Percentiles rank a stretch among this genome's conserved stretches.
phyloP scores from a whole-genome alignment of 2,888 invertebrate genomes.

The Andrena trimmerana region DNA sequence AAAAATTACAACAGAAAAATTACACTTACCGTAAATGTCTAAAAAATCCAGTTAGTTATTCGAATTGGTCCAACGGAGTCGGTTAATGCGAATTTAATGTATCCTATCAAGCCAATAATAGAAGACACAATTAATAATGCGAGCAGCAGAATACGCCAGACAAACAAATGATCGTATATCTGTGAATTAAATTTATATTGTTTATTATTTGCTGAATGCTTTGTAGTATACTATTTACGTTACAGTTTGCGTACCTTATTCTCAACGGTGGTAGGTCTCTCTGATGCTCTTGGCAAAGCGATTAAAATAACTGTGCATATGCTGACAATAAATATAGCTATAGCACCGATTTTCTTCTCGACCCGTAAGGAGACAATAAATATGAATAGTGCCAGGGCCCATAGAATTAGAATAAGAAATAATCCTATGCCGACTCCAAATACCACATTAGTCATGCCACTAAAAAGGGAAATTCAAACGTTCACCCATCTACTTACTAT shows the following conservation, averaged over 20 bases:
- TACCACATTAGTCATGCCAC: slow-evolving; percentile 77
- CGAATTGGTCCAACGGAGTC: slow-evolving; percentile 85
- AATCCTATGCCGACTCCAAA: slow-evolving; percentile 89
- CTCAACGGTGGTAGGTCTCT: slow-evolving; percentile 80
- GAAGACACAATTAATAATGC: slow-evolving; percentile 85
- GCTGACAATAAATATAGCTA: slow-evolving; percentile 87
- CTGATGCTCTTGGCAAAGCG: slow-evolving; percentile 87
- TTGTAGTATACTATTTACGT: slow-evolving; percentile 49
- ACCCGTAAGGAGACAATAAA: slow-evolving; percentile 89
- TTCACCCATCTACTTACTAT: not conserved
- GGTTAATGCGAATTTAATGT: slow-evolving; percentile 86
- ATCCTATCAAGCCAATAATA: slow-evolving; percentile 85
- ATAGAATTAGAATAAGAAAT: slow-evolving; percentile 88
- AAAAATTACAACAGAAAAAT: slow-evolving; percentile 1
- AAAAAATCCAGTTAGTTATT: slow-evolving; percentile 84
- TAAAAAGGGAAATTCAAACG: slow-evolving; percentile 24
- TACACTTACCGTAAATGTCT: slow-evolving; percentile 59
- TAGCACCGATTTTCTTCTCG: slow-evolving; percentile 88
- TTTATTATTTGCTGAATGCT: slow-evolving; percentile 3
- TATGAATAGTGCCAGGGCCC: slow-evolving; percentile 88
- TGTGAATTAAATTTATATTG: slow-evolving; percentile 78
- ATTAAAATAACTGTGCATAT: slow-evolving; percentile 87
- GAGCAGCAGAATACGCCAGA: slow-evolving; percentile 86
- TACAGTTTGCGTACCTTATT: slow-evolving; percentile 85
- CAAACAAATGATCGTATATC: slow-evolving; percentile 86